Evolutionary conservation across 2,888 invertebrate genomes (phyloP).

Genomic region (Lycia hirtaria): DNA sequence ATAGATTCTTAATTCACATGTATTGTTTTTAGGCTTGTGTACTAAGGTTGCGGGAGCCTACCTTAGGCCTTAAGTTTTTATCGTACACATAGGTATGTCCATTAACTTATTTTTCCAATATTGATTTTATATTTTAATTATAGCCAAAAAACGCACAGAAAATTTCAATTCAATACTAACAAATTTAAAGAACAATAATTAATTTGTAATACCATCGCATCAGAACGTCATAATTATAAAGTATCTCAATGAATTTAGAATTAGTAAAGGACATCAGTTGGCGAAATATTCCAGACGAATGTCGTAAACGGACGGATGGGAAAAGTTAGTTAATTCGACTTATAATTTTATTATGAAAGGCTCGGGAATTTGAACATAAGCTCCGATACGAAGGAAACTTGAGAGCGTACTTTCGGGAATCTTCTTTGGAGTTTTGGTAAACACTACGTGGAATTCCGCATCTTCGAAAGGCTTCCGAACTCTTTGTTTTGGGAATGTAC

Average conservation of each 20-base stretch:
- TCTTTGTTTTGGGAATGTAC: constrained; percentile 27
- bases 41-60: too few relatives aligned
- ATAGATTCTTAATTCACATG: too few relatives aligned
- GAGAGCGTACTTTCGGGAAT: constrained; percentile 31
- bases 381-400: constrained; percentile 30
- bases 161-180: constrained; percentile 16
- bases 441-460: constrained; percentile 33
- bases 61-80: too few relatives aligned
- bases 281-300: constrained; percentile 48
- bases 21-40: too few relatives aligned
- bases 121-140: too few relatives aligned
- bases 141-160: constrained; percentile 30
- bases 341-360: constrained; percentile 55
- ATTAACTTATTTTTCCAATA: too few relatives aligned
- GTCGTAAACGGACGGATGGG: constrained; percentile 50
- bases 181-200: constrained; percentile 25
- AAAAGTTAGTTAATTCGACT: constrained; percentile 53
- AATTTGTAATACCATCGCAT: constrained; percentile 27
- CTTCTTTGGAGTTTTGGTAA: constrained; percentile 41
- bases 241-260: constrained; percentile 56
- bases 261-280: constrained; percentile 54
- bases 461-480: constrained; percentile 22
- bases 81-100: too few relatives aligned
- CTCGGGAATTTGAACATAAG: constrained; percentile 42
- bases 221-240: constrained; percentile 34